Percentiles rank a stretch among this genome's conserved stretches.
These are phyloP conservation scores for Takifugu flavidus DNA, from an alignment of 2,113 vertebrate genomes.

Conservation along the genomic window DNA sequence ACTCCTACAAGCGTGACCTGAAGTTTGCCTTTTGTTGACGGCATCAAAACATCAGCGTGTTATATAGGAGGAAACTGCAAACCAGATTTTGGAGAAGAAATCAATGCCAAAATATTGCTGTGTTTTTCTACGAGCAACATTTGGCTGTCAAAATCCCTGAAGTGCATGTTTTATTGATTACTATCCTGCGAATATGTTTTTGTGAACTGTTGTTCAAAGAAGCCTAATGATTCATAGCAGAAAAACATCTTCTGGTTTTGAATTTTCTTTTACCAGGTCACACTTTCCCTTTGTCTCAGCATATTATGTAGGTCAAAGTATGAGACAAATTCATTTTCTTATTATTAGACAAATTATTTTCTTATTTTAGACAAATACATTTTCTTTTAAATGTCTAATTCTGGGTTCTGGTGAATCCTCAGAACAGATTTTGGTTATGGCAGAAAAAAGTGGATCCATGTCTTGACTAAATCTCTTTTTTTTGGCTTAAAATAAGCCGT, in stretches of 20 bases:
- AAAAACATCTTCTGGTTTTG: not conserved
- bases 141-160: not conserved
- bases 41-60: too few relatives aligned
- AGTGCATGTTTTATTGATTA: not conserved
- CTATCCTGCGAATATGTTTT: slow-evolving; percentile 1
- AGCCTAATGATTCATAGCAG: slow-evolving; percentile 13
- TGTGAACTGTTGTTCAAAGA: slow-evolving; percentile 4
- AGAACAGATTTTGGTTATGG: not conserved
- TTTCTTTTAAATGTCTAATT: slow-evolving; percentile 5
- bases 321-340: not conserved
- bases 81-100: not conserved
- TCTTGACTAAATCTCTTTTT: slow-evolving; percentile 19
- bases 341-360: too few relatives aligned
- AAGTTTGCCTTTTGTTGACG: too few relatives aligned
- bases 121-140: not conserved
- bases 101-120: not conserved
- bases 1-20: too few relatives aligned
- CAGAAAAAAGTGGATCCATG: not conserved
- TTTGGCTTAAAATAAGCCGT: slow-evolving; percentile 34
- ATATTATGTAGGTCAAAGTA: slow-evolving; percentile 25
- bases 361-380: not conserved
- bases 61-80: too few relatives aligned
- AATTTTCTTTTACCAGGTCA: not conserved
- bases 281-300: slow-evolving; percentile 5
- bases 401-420: not conserved